Percentiles rank a stretch among this genome's conserved stretches.
Conservation (phyloP, 2,888 invertebrate species). For the Pandemis cinnamomeana region DNA sequence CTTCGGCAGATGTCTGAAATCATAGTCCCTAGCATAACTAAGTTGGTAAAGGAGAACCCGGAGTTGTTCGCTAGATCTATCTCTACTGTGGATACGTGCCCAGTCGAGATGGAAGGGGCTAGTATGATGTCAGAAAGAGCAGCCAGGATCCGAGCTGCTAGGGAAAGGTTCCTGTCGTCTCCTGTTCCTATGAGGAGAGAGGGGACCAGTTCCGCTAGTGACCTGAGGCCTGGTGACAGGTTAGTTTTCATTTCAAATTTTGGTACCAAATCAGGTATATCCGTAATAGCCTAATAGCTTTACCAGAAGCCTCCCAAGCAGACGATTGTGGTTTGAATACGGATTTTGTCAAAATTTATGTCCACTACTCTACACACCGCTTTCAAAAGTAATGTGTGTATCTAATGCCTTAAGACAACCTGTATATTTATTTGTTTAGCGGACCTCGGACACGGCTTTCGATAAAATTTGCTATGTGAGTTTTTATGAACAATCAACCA, state of each 20-base stretch:
- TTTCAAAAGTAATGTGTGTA: no score
- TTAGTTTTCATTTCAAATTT: slow-evolving; percentile 43
- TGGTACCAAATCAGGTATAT: no score
- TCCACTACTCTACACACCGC: no score
- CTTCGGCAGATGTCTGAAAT: slow-evolving; percentile 69
- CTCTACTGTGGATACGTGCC: slow-evolving; percentile 59
- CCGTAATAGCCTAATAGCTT: no score
- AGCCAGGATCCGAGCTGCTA: slow-evolving; percentile 87
- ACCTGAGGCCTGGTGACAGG: slow-evolving; percentile 77
- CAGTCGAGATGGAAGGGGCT: slow-evolving; percentile 57
- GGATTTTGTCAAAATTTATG: no score
- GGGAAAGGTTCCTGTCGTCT: slow-evolving; percentile 88
- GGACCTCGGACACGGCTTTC: no score
- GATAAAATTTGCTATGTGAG: no score
- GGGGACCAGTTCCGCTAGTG: slow-evolving; percentile 76
- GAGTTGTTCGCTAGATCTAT: slow-evolving; percentile 66
- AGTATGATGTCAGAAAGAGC: slow-evolving; percentile 80
- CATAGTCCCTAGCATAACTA: slow-evolving; percentile 65
- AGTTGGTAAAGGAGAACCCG: slow-evolving; percentile 62
- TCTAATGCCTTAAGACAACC: no score
- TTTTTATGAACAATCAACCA: no score
- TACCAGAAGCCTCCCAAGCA: no score
- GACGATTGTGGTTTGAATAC: no score
- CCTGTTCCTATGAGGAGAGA: slow-evolving; percentile 74
- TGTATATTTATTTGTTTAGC: no score